Conservation (phyloP, 2,888 invertebrate genomes). For the Dione vanillae region DNA sequence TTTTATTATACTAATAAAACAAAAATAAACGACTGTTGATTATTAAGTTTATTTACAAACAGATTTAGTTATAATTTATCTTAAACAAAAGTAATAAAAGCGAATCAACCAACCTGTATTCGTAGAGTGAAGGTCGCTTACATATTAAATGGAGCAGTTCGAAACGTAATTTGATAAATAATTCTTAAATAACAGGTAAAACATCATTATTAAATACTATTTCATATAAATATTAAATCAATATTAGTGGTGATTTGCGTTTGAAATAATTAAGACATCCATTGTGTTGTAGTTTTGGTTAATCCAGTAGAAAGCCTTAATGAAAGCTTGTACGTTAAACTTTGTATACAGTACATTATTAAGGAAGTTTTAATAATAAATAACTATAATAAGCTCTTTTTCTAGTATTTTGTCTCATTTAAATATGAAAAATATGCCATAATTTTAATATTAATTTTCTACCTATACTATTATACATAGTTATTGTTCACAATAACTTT, state of each 20-base stretch:
- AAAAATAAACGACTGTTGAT: neutral
- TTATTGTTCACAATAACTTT: neutral
- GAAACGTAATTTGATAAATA: neutral
- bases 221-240: neutral
- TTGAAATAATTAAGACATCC: neutral
- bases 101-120: neutral
- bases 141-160: neutral
- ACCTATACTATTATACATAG: neutral
- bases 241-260: neutral
- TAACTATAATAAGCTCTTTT: neutral
- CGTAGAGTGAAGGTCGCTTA: constrained; percentile 15
- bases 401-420: neutral
- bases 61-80: neutral
- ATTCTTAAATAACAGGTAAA: constrained; percentile 7
- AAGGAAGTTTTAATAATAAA: no score
- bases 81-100: neutral
- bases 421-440: neutral
- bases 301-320: no score
- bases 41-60: neutral
- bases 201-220: neutral
- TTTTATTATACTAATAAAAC: neutral
- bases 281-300: neutral
- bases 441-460: neutral
- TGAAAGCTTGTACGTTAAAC: no score
- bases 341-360: no score